A percentile compares a stretch with the other conserved stretches of the same genome.
These are phyloP conservation scores for Hypselothyrea guttata DNA, from an alignment of 2,888 invertebrate genomes.

Conservation along the genomic window DNA sequence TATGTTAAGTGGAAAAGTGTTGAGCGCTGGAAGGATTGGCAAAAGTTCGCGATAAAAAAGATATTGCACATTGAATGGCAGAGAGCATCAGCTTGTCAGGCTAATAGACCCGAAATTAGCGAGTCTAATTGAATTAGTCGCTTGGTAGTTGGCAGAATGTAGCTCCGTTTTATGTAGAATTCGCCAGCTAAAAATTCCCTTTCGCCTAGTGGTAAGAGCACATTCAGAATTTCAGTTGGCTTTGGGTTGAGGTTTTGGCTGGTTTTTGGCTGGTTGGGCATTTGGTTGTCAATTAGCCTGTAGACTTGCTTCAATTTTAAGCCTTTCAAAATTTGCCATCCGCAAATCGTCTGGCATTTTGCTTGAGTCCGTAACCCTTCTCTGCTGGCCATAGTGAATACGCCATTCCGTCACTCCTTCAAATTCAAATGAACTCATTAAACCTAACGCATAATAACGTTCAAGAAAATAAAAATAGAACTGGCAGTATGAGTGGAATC, in stretches of 20 bases:
- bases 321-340: constrained; percentile 57
- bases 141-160: constrained; percentile 22
- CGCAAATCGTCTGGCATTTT: constrained; percentile 45
- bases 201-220: too few species aligned
- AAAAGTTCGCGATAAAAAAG: constrained; percentile 26
- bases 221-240: too few species aligned
- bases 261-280: background rate
- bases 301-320: constrained; percentile 58
- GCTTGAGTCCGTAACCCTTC: constrained; percentile 2
- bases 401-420: constrained; percentile 5
- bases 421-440: constrained; percentile 68
- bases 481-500: constrained; percentile 48
- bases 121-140: constrained; percentile 62
- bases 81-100: constrained; percentile 46
- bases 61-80: constrained; percentile 24
- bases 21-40: constrained; percentile 36
- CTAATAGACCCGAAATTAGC: constrained; percentile 69
- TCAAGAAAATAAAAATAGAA: constrained; percentile 40
- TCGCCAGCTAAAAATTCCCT: too few species aligned
- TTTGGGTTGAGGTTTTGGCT: background rate
- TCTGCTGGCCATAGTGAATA: background rate
- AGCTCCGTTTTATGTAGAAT: background rate
- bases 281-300: constrained; percentile 53
- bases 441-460: constrained; percentile 67
- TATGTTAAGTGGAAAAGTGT: constrained; percentile 21